A percentile compares a stretch with the other conserved stretches of the same genome.
Evolutionary conservation across 2,113 vertebrate genomes (phyloP).

Genomic region (Oryzias curvinotus): DNA sequence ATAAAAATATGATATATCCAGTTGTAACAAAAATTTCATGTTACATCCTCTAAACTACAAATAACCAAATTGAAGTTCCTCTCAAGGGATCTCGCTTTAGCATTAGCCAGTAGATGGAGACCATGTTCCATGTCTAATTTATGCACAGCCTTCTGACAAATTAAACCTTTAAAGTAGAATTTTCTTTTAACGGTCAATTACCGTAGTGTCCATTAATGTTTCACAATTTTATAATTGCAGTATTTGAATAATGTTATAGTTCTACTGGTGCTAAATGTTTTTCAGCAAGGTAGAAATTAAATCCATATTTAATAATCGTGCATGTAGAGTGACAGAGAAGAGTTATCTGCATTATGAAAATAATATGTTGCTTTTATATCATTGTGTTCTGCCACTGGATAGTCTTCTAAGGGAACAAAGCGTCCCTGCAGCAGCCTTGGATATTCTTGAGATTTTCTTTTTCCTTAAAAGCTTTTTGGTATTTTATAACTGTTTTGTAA

Average conservation of each 20-base stretch:
- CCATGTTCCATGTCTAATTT: constrained; percentile 64
- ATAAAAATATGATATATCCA: background rate
- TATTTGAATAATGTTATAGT: constrained; percentile 28
- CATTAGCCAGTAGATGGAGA: constrained; percentile 79
- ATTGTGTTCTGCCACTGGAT: constrained; percentile 12
- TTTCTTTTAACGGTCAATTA: constrained; percentile 52
- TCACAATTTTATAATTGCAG: constrained; percentile 60
- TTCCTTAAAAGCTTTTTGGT: constrained; percentile 16
- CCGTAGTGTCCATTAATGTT: constrained; percentile 51
- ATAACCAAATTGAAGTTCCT: constrained; percentile 3
- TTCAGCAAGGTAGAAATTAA: constrained; percentile 6
- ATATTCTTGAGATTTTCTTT: background rate
- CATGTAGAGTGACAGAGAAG: constrained; percentile 16
- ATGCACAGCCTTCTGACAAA: constrained; percentile 26
- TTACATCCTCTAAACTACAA: constrained; percentile 3
- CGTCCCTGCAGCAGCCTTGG: constrained; percentile 14
- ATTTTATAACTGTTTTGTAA: background rate
- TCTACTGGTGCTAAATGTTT: constrained; percentile 20
- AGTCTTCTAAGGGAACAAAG: constrained; percentile 4
- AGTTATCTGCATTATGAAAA: constrained; percentile 10
- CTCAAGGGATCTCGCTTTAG: constrained; percentile 34
- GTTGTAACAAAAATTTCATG: background rate
- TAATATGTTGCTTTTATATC: constrained; percentile 15
- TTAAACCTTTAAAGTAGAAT: constrained; percentile 54
- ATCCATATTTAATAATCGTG: constrained; percentile 34